phyloP scores from a whole-genome alignment of 2,113 vertebrate genomes.

The Syngnathus typhle region DNA sequence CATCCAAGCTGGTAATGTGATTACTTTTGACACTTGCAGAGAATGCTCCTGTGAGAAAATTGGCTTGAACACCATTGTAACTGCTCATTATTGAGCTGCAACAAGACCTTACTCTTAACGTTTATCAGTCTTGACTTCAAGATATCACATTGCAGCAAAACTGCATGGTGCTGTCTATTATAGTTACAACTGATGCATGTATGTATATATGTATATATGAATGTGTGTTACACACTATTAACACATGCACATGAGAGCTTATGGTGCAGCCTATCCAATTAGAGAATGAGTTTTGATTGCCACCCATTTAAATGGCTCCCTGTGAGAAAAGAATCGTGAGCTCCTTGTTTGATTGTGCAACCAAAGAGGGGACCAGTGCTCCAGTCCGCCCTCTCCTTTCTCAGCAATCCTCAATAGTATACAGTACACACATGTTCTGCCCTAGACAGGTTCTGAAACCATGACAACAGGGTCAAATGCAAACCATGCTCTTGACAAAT shows the following conservation, averaged over 20 bases:
- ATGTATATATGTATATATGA: too few relatives aligned
- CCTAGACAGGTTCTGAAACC: slow-evolving; percentile 44
- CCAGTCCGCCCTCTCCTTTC: slow-evolving; percentile 43
- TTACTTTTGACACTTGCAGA: neutral
- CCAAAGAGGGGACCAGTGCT: slow-evolving; percentile 40
- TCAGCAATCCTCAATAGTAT: slow-evolving; percentile 48
- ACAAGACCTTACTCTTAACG: neutral
- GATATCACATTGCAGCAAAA: neutral
- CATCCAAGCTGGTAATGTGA: neutral
- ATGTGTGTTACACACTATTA: too few relatives aligned
- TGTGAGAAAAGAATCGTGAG: slow-evolving; percentile 6
- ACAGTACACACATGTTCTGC: slow-evolving; percentile 54
- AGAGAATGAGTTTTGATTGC: too few relatives aligned
- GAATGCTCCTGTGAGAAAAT: neutral
- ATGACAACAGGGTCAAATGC: slow-evolving; percentile 57
- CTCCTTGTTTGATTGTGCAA: slow-evolving; percentile 37
- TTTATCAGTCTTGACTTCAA: neutral
- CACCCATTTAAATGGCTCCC: too few relatives aligned
- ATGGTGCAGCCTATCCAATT: too few relatives aligned
- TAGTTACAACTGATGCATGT: neutral
- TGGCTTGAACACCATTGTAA: neutral
- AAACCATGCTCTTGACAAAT: slow-evolving; percentile 65
- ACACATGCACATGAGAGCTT: too few relatives aligned
- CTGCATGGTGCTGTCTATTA: neutral
- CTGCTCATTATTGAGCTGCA: neutral